Evolutionary conservation across 1,140 invertebrate genomes (phyloP).

Genomic region (Diorhabda sublineata): DNA sequence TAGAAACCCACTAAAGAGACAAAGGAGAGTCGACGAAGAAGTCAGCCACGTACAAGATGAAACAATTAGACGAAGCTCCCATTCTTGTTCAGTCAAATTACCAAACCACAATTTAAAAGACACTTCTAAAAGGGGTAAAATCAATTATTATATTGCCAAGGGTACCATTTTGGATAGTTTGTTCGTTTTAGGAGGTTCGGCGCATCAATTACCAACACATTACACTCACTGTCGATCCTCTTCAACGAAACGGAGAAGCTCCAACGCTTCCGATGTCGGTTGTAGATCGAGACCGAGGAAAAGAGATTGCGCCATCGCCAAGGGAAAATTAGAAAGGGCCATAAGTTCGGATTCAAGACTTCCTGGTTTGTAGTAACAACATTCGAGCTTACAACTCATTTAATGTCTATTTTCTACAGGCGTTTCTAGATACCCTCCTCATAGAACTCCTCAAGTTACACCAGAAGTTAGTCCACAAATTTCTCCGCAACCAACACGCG

Average conservation of each 20-base stretch:
- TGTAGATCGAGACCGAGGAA: constrained; percentile 36
- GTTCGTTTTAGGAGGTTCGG: constrained; percentile 28
- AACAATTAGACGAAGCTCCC: constrained; percentile 34
- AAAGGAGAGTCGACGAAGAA: constrained; percentile 67
- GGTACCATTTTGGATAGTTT: not conserved
- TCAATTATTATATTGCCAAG: not conserved
- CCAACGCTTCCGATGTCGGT: constrained; percentile 45
- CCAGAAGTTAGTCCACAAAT: not conserved
- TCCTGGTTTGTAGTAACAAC: constrained; percentile 22
- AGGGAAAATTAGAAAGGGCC: constrained; percentile 40
- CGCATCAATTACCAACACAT: constrained; percentile 33
- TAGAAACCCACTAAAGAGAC: constrained; percentile 68
- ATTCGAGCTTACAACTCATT: not conserved
- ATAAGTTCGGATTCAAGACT: constrained; percentile 45
- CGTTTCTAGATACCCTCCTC: not conserved
- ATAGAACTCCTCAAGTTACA: not conserved
- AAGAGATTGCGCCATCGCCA: constrained; percentile 33
- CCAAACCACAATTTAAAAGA: constrained; percentile 18
- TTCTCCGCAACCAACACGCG: constrained; percentile 22
- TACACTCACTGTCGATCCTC: constrained; percentile 17
- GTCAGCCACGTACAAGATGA: constrained; percentile 39
- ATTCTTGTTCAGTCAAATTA: constrained; percentile 33
- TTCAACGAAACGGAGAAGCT: constrained; percentile 36
- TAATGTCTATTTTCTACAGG: not conserved
- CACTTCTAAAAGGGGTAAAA: constrained; percentile 6